These are phyloP conservation scores for Melanotaenia parkinsoni DNA, from an alignment of 2,797 vertebrate species.

Conservation along the genomic window DNA sequence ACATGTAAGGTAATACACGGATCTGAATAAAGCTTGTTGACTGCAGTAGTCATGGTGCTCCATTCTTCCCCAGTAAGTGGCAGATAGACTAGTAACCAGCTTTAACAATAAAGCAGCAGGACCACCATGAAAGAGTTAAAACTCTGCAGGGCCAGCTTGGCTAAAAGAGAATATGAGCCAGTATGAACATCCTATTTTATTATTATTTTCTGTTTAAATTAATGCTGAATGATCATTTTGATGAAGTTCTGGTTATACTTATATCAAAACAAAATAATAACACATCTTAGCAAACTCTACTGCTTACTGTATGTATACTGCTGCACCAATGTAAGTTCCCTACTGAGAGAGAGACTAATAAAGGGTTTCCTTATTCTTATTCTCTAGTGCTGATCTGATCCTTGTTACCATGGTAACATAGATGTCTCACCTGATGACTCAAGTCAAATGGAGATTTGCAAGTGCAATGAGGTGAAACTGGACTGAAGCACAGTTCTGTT, in stretches of 20 bases:
- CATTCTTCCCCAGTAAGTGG: slow-evolving; percentile 68
- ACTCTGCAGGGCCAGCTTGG: background rate
- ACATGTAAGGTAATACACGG: slow-evolving; percentile 36
- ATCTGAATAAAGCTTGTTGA: slow-evolving; percentile 71
- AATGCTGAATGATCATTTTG: background rate
- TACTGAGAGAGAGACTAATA: too few species aligned
- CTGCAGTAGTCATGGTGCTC: slow-evolving; percentile 79
- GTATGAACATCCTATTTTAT: background rate
- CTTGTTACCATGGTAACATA: slow-evolving; percentile 7
- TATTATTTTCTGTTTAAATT: background rate
- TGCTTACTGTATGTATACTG: too few species aligned
- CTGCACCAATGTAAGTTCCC: too few species aligned
- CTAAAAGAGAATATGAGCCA: slow-evolving; percentile 11
- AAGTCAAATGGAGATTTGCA: slow-evolving; percentile 1
- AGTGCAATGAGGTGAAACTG: slow-evolving; percentile 6
- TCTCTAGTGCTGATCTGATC: background rate
- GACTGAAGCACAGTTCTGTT: slow-evolving; percentile 19
- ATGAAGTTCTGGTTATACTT: background rate
- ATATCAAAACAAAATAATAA: background rate
- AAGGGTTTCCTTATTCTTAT: too few species aligned
- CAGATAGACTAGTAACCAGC: slow-evolving; percentile 59
- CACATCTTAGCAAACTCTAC: background rate
- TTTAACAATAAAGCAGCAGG: slow-evolving; percentile 73
- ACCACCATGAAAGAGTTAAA: slow-evolving; percentile 36
- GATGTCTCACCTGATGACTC: background rate